phyloP scores from a whole-genome alignment of 1,140 invertebrate species.

The Hyposmocoma kahamanoa region DNA sequence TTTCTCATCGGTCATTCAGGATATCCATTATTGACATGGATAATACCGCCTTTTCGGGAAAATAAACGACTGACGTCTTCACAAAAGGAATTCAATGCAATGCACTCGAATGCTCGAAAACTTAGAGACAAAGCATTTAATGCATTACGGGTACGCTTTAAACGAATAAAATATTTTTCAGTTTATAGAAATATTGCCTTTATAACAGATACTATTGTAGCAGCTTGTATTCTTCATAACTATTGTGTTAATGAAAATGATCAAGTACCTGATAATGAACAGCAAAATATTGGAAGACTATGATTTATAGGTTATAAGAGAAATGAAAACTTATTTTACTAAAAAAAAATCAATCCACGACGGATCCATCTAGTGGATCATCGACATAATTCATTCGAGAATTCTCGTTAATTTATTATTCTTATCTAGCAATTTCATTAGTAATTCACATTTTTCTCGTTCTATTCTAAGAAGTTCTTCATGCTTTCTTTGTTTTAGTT shows the following conservation, averaged over 20 bases:
- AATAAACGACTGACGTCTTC: slow-evolving; percentile 43
- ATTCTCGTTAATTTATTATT: slow-evolving; percentile 8
- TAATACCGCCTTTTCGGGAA: slow-evolving; percentile 44
- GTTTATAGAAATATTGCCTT: slow-evolving; percentile 51
- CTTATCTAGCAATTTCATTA: slow-evolving; percentile 31
- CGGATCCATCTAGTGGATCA: no score
- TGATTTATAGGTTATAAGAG: no score
- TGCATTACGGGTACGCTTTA: slow-evolving; percentile 37
- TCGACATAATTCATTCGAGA: no score
- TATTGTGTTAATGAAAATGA: slow-evolving; percentile 48
- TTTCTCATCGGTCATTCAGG: slow-evolving; percentile 44
- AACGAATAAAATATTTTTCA: slow-evolving; percentile 39
- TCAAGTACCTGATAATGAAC: no score
- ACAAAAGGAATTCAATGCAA: slow-evolving; percentile 42
- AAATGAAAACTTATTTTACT: no score
- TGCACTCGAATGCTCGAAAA: slow-evolving; percentile 38
- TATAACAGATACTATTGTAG: slow-evolving; percentile 49
- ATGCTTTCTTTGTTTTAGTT: slow-evolving; percentile 48
- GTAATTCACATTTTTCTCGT: slow-evolving; percentile 46
- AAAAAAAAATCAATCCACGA: no score
- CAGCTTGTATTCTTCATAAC: slow-evolving; percentile 51
- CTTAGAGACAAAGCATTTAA: slow-evolving; percentile 41
- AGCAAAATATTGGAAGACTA: no score
- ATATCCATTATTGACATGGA: slow-evolving; percentile 45
- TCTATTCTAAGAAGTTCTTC: slow-evolving; percentile 51